These are phyloP conservation scores for Drosophila nannoptera DNA, from an alignment of 1,140 invertebrate species.

Conservation along the genomic window DNA sequence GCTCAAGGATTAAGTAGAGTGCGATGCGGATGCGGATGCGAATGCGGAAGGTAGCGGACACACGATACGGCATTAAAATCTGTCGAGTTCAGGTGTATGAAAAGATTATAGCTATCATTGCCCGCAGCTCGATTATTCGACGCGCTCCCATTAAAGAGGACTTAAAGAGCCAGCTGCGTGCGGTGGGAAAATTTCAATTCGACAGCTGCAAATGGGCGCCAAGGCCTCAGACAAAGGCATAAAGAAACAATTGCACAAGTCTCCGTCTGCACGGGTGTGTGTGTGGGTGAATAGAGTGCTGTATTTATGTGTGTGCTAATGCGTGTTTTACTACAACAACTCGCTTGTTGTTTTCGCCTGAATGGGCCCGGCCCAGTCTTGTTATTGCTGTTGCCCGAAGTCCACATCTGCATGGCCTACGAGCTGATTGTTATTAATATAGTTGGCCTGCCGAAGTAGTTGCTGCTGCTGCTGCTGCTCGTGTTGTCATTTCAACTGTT, in stretches of 20 bases:
- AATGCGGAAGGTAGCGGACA: too few species aligned
- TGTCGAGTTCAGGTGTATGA: too few species aligned
- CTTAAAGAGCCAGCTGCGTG: not conserved
- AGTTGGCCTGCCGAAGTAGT: constrained; percentile 29
- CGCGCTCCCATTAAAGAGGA: too few species aligned
- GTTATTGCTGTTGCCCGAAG: constrained; percentile 45
- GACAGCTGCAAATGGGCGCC: constrained; percentile 39
- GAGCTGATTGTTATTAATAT: constrained; percentile 61
- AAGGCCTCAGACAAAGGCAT: constrained; percentile 17
- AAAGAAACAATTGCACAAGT: constrained; percentile 40
- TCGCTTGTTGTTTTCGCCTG: constrained; percentile 52
- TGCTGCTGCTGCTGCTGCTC: constrained; percentile 7
- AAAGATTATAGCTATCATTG: too few species aligned
- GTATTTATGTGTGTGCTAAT: constrained; percentile 50
- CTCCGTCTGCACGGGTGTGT: constrained; percentile 10
- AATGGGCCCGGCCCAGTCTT: constrained; percentile 36
- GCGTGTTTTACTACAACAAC: constrained; percentile 33
- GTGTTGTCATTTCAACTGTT: constrained; percentile 46
- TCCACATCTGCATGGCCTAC: constrained; percentile 49
- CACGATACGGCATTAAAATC: too few species aligned
- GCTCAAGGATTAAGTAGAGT: not conserved
- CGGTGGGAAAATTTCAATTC: constrained; percentile 25
- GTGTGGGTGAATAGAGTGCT: constrained; percentile 23
- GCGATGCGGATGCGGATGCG: not conserved
- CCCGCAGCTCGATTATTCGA: too few species aligned